These are phyloP conservation scores for Melanotaenia pygmaea DNA, from an alignment of 2,797 vertebrate genomes.

Conservation along the genomic window DNA sequence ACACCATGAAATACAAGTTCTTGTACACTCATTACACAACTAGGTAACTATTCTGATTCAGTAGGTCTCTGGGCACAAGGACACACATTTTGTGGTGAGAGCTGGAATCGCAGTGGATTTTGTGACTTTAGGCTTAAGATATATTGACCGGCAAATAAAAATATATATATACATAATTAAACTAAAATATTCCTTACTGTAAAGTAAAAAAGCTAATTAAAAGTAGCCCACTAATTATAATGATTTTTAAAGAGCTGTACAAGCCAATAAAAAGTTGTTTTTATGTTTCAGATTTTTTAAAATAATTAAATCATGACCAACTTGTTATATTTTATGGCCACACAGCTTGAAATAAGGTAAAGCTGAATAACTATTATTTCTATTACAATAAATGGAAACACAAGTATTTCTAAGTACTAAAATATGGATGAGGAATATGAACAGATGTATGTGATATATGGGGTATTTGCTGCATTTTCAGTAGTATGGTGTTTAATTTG, in stretches of 20 bases:
- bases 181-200: neutral
- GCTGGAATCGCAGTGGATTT: neutral
- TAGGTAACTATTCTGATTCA: constrained; percentile 12
- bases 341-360: too few relatives aligned
- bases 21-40: constrained; percentile 29
- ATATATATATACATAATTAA: neutral
- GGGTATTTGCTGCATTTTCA: neutral
- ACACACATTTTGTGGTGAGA: neutral
- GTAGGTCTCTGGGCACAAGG: neutral
- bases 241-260: neutral
- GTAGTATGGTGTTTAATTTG: neutral
- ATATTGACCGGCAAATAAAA: too few relatives aligned
- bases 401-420: neutral
- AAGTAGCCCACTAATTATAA: neutral
- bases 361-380: neutral
- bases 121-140: too few relatives aligned
- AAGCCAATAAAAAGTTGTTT: neutral
- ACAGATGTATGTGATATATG: neutral
- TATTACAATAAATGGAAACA: neutral
- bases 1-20: constrained; percentile 49
- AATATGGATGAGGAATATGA: neutral
- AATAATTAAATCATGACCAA: neutral
- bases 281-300: neutral
- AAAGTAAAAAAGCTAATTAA: neutral
- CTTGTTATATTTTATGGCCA: neutral